A percentile compares a stretch with the other conserved stretches of the same genome.
Evolutionary conservation across 2,888 invertebrate genomes (phyloP).

Genomic region (Aproaerema taeniolella): DNA sequence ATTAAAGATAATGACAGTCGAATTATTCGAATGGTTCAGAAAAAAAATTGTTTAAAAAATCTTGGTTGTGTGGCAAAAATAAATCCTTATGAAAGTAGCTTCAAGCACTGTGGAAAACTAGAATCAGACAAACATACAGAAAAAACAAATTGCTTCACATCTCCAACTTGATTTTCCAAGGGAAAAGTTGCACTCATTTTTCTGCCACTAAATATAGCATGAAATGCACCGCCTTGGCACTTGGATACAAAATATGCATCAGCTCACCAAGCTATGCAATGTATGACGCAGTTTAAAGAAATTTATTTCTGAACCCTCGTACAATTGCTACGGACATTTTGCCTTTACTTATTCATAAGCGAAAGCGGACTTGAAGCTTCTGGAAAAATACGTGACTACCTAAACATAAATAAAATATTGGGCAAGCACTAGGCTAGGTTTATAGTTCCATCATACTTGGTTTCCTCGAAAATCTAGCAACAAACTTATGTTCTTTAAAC

Average conservation of each 20-base stretch:
- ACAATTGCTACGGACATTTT: slow-evolving; percentile 59
- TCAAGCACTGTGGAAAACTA: no score
- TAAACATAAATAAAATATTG: slow-evolving; percentile 59
- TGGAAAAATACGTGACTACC: slow-evolving; percentile 68
- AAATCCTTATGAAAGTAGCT: no score
- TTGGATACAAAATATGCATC: slow-evolving; percentile 5
- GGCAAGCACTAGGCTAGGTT: slow-evolving; percentile 34
- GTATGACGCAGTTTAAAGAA: slow-evolving; percentile 6
- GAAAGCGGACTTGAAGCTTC: slow-evolving; percentile 59
- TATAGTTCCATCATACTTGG: slow-evolving; percentile 31
- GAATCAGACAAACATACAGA: no score
- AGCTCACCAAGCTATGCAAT: neutral
- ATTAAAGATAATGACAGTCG: no score
- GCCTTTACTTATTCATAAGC: slow-evolving; percentile 65
- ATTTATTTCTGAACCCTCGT: slow-evolving; percentile 35
- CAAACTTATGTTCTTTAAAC: neutral
- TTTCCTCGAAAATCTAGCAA: slow-evolving; percentile 11
- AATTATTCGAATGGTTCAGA: no score
- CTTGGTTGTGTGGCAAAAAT: no score
- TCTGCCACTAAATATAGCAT: neutral
- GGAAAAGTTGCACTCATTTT: no score
- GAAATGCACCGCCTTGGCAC: neutral
- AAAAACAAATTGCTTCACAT: no score
- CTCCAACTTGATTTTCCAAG: no score
- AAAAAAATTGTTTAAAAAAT: no score